Percentiles rank a stretch among this genome's conserved stretches.
Evolutionary conservation across 2,888 invertebrate genomes (phyloP).

Genomic region (Drosophila subsilvestris): DNA sequence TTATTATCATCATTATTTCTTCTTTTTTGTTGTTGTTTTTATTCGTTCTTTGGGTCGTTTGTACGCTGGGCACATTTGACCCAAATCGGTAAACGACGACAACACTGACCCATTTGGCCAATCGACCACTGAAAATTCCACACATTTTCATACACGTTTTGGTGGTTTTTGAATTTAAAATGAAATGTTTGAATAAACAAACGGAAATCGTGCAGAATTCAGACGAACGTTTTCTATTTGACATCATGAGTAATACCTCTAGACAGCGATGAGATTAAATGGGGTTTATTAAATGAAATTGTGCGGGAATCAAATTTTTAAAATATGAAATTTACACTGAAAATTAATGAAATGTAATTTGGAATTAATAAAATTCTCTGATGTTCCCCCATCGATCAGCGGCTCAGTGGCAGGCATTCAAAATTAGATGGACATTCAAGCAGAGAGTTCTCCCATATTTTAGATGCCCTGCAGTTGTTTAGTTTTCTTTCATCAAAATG

Average conservation of each 20-base stretch:
- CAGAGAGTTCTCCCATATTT: neutral
- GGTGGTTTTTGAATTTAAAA: slow-evolving; percentile 6
- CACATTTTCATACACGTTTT: slow-evolving; percentile 20
- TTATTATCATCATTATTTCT: slow-evolving; percentile 50
- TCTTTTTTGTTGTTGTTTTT: slow-evolving; percentile 53
- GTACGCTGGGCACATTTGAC: slow-evolving; percentile 67
- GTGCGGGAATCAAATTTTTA: too few relatives aligned
- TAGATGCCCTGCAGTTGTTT: neutral
- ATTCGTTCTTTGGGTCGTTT: slow-evolving; percentile 52
- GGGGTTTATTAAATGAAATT: too few relatives aligned
- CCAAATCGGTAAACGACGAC: slow-evolving; percentile 63
- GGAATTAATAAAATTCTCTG: too few relatives aligned
- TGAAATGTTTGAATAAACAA: slow-evolving; percentile 34
- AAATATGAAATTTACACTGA: too few relatives aligned
- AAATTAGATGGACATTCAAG: neutral
- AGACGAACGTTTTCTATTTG: slow-evolving; percentile 4
- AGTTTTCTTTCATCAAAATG: slow-evolving; percentile 21
- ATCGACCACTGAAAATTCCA: neutral
- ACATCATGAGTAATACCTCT: neutral
- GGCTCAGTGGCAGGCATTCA: too few relatives aligned
- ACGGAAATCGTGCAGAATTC: slow-evolving; percentile 35
- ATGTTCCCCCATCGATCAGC: too few relatives aligned
- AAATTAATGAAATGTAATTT: too few relatives aligned
- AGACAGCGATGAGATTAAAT: neutral
- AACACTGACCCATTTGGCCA: slow-evolving; percentile 67